Base-by-base conservation (phyloP, 2,113 vertebrate species). In the Amphilophus citrinellus region DNA sequence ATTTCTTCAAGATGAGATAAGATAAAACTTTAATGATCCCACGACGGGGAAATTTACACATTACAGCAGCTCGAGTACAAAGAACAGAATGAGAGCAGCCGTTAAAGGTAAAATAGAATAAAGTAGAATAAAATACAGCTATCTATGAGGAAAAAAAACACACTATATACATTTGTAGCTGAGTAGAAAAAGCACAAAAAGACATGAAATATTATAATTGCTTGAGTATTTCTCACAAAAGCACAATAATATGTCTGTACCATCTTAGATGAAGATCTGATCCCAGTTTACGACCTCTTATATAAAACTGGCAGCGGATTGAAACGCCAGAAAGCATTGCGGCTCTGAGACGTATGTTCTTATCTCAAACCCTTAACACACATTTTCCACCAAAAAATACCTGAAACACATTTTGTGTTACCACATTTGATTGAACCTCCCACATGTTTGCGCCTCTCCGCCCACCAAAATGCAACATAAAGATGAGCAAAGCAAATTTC, bases 401-500 rank as follows among this genome's bases (percentile, higher is more conserved):
- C 24, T 53, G 66, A 73, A 73, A 73, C 44, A 53, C 24, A 53
- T 17, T 30, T 71, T 10, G 10, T 71, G 66, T 50, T 71, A 71
- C 42, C 66, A 53, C 24, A 71, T 71, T 71, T 50, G 66, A 71
- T 53, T 71, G 66, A 71, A 71, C 15, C 66, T 71, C 66, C 66
- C 66, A 53, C 66, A 20, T 71, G 17, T 53, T 71, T 20, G 50
- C 47, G 5, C 66, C 24, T 53, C 66, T 71, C 66, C 44, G 20
- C 44, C 44, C 66, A 71, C 15, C 44, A 71, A 71, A 71, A 50
- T 24, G 24, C 66, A 50, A 71, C 50, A 53, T 24, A 13, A 32
- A 71, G 66, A 71, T 71, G 66, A 71, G 66, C 44, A 71, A 71
- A 71, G 66, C 44, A 71, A 71, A 71, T 71, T 71, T 71, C 10